phyloP scores from a whole-genome alignment of 2,797 vertebrate species.

The Philypnodon macrostomus region DNA sequence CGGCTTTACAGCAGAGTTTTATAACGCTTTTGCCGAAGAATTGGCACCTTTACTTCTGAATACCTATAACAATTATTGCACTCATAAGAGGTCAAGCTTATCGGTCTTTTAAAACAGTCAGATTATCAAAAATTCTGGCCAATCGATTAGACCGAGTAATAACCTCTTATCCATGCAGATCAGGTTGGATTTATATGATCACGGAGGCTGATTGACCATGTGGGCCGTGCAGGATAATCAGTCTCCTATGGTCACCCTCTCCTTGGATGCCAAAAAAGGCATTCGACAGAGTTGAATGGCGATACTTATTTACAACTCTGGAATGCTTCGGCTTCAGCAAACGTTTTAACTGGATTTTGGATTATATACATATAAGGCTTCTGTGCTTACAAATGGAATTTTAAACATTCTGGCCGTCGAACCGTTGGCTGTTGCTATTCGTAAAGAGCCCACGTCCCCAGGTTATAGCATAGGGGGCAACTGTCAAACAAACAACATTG shows the following conservation, averaged over 20 bases:
- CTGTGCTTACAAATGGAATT: neutral
- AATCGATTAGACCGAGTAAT: neutral
- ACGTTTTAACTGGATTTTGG: neutral
- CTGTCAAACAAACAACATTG: too few relatives aligned
- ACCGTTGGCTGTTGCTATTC: neutral
- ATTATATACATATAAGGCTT: neutral
- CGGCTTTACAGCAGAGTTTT: slow-evolving; percentile 4
- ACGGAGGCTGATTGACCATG: neutral
- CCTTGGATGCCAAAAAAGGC: neutral
- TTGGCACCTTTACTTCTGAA: slow-evolving; percentile 6
- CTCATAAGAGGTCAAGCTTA: too few relatives aligned
- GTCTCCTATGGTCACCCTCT: neutral
- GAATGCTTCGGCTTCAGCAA: neutral
- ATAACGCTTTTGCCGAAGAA: slow-evolving; percentile 4
- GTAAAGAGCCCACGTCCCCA: neutral
- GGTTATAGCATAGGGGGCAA: too few relatives aligned
- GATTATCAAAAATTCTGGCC: neutral
- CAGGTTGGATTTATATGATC: neutral
- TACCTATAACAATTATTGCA: too few relatives aligned
- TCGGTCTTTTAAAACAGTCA: too few relatives aligned
- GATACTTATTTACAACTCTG: neutral
- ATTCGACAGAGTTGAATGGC: neutral
- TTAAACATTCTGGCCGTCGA: neutral
- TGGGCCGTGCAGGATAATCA: slow-evolving; percentile 3
- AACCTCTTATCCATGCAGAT: neutral